A percentile compares a stretch with the other conserved stretches of the same genome.
phyloP scores from a whole-genome alignment of 2,113 vertebrate species.

The Cercocebus atys region DNA sequence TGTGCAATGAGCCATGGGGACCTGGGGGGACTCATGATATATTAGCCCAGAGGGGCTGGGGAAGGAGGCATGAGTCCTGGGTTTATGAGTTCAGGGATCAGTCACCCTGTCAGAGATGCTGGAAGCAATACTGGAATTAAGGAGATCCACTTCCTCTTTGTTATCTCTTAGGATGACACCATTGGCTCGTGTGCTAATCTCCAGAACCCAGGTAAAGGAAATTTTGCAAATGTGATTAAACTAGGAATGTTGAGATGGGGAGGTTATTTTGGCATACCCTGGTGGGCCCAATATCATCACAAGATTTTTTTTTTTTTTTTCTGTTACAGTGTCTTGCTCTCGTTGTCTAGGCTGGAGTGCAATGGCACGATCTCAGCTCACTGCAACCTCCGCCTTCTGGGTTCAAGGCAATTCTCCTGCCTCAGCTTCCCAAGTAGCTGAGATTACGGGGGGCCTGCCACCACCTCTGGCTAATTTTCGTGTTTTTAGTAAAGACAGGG shows the following conservation, averaged over 20 bases:
- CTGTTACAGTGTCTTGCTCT: too few relatives aligned
- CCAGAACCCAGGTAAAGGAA: not conserved
- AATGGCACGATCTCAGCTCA: too few relatives aligned
- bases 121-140: not conserved
- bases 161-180: not conserved
- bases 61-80: not conserved
- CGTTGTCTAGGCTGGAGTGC: too few relatives aligned
- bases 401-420: too few relatives aligned
- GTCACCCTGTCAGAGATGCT: not conserved
- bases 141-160: not conserved
- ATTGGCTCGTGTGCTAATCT: not conserved
- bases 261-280: not conserved
- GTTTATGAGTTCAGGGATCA: not conserved
- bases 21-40: not conserved
- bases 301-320: not conserved
- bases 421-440: too few relatives aligned
- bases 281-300: not conserved
- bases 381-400: too few relatives aligned
- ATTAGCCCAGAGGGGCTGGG: not conserved
- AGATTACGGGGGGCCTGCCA: too few relatives aligned
- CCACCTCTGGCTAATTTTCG: too few relatives aligned
- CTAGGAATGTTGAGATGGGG: not conserved
- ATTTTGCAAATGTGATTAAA: not conserved
- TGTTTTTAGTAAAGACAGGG: too few relatives aligned
- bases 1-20: too few relatives aligned